These are phyloP conservation scores for Orchesella flavescens DNA, from an alignment of 2,888 invertebrate genomes.

Conservation along the genomic window DNA sequence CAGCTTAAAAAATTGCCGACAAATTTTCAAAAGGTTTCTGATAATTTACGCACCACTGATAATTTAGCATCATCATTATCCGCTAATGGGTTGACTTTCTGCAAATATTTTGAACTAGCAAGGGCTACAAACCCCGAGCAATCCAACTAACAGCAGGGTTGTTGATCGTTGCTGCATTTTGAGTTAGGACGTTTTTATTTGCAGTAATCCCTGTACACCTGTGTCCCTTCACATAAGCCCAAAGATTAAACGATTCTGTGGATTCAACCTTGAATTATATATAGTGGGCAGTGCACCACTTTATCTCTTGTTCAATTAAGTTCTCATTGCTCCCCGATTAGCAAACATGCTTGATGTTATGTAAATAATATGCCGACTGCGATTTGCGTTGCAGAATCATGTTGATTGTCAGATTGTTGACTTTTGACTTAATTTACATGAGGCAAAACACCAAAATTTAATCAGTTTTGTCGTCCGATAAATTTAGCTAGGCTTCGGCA, in stretches of 20 bases:
- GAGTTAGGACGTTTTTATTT: not conserved
- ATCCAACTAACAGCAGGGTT: not conserved
- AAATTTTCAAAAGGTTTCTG: not conserved
- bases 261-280: conserved; percentile 13
- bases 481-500: not conserved
- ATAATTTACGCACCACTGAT: conserved; percentile 32
- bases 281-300: not conserved
- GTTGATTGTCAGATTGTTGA: not conserved
- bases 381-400: not conserved
- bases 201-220: not conserved
- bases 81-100: not conserved
- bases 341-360: not conserved
- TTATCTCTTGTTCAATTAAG: not conserved
- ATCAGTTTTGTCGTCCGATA: not conserved
- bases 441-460: conserved; percentile 7
- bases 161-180: conserved; percentile 10
- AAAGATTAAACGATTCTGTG: no score
- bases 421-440: not conserved
- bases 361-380: not conserved
- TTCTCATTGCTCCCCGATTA: not conserved
- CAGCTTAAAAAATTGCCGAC: not conserved
- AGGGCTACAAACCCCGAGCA: conserved; percentile 25
- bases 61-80: conserved; percentile 40
- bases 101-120: conserved; percentile 8
- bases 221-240: not conserved